Base-by-base conservation (phyloP, 2,797 vertebrate genomes). In the Heteromormyrus szaboi region DNA sequence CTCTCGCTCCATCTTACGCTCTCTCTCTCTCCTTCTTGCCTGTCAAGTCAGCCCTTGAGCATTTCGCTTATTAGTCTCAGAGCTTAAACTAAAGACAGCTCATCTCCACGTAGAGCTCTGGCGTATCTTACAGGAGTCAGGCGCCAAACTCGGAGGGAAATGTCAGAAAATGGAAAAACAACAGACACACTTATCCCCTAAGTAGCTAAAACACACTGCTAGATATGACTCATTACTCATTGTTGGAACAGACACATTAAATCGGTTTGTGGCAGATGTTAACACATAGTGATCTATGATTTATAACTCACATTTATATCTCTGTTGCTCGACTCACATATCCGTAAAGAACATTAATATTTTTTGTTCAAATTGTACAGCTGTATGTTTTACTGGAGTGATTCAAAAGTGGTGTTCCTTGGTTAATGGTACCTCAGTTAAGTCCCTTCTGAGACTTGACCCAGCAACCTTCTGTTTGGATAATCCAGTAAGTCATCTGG, bases 401-500 rank as follows among this genome's bases (percentile, higher is more conserved):
- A 79, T 44, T 79, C 72, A 44, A 29, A 41, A 79, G 37, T 44
- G 41, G 37, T 41, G 72, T 44, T 76, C 19, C 12, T 79, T 19
- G 14, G 41, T 44, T 44, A 17, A 44, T 19, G 33, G 17, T 44
- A 79, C 72, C 29, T 37, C 37, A 19, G 33, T 37, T 37, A 76
- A 11, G 5, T 37, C 72, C 72, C 72, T 19, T 9, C 72, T 79
- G 72, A 44, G 72, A 19, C 37, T 79, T 44, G 37, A 79, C 72
- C 72, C 72, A 72, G 65, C 65, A 79, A 79, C 72, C 17, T 79
- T 79, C 72, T 79, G 72, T 44, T 72, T 79, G 72, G 72, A 44
- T 79, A 41, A 79, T 79, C 17, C 72, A 79, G 37, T 79, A 44
- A 44, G 72, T 44, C 72, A 79, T 79, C 41, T 79, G 72, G 33